These are phyloP conservation scores for Fulica atra DNA, from an alignment of 2,113 vertebrate genomes.

Conservation along the genomic window DNA sequence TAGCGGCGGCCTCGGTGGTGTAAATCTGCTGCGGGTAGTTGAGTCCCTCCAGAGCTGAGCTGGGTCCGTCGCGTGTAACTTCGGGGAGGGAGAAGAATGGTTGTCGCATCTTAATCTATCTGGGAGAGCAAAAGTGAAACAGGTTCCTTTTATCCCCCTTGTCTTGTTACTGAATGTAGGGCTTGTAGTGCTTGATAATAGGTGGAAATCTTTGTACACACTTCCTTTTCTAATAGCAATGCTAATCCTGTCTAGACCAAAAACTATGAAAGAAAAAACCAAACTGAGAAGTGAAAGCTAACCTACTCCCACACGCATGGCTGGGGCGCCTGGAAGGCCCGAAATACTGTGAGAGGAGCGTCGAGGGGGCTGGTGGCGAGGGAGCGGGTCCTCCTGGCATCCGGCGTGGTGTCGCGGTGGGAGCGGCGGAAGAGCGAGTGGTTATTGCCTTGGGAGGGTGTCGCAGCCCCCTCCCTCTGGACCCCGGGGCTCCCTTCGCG, in stretches of 20 bases:
- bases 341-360: slow-evolving; percentile 51
- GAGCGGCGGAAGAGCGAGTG: neutral
- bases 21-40: neutral
- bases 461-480: neutral
- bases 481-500: neutral
- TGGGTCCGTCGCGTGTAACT: neutral
- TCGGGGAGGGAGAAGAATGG: slow-evolving; percentile 6
- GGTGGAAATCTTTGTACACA: slow-evolving; percentile 66
- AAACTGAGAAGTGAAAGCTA: slow-evolving; percentile 64
- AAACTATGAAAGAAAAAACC: slow-evolving; percentile 76
- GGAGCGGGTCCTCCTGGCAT: neutral
- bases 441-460: neutral
- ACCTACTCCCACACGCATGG: slow-evolving; percentile 58
- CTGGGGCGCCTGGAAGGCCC: slow-evolving; percentile 44
- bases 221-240: slow-evolving; percentile 78
- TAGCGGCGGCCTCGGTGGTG: neutral
- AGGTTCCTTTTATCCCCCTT: slow-evolving; percentile 62
- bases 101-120: slow-evolving; percentile 48
- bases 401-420: neutral
- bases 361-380: neutral
- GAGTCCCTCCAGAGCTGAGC: slow-evolving; percentile 41
- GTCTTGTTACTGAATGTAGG: slow-evolving; percentile 86
- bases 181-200: slow-evolving; percentile 79
- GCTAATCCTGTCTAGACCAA: slow-evolving; percentile 85
- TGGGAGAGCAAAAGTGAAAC: slow-evolving; percentile 62